Percentiles rank a stretch among this genome's conserved stretches.
Conservation (phyloP, 2,888 invertebrate genomes). For the Drosophila mayaguana region DNA sequence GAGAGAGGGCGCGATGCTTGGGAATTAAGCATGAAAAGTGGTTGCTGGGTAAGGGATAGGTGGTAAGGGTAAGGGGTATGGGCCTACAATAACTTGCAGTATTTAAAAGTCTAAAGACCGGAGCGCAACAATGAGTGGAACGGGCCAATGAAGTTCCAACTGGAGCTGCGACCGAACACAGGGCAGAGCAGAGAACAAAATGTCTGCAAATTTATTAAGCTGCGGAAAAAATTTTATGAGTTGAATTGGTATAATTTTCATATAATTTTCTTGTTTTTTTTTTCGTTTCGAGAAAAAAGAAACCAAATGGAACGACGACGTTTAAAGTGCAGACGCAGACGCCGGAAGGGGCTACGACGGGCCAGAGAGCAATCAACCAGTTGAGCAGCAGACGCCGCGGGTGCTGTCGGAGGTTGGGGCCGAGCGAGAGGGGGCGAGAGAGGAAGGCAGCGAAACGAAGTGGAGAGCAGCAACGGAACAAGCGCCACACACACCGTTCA, state of each 20-base stretch:
- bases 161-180: conserved; percentile 15
- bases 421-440: conserved; percentile 9
- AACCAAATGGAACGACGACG: conserved; percentile 68
- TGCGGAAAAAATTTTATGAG: conserved; percentile 82
- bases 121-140: conserved; percentile 6
- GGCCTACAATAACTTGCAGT: conserved; percentile 42
- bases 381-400: conserved; percentile 58
- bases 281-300: conserved; percentile 40
- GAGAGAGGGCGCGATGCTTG: not conserved
- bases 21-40: conserved; percentile 18
- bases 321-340: conserved; percentile 40
- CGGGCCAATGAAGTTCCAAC: conserved; percentile 7
- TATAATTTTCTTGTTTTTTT: conserved; percentile 71
- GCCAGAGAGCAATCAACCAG: conserved; percentile 51
- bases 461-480: conserved; percentile 28
- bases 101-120: conserved; percentile 46
- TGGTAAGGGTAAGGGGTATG: too few species aligned
- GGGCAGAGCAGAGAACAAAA: conserved; percentile 57
- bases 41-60: conserved; percentile 2
- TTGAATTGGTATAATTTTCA: conserved; percentile 83
- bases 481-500: conserved; percentile 69
- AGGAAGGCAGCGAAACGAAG: not conserved
- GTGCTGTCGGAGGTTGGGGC: conserved; percentile 14
- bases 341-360: conserved; percentile 37
- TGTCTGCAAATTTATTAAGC: conserved; percentile 81